A percentile compares a stretch with the other conserved stretches of the same genome.
These are phyloP conservation scores for Apantesis nais DNA, from an alignment of 2,888 invertebrate genomes.

Conservation along the genomic window DNA sequence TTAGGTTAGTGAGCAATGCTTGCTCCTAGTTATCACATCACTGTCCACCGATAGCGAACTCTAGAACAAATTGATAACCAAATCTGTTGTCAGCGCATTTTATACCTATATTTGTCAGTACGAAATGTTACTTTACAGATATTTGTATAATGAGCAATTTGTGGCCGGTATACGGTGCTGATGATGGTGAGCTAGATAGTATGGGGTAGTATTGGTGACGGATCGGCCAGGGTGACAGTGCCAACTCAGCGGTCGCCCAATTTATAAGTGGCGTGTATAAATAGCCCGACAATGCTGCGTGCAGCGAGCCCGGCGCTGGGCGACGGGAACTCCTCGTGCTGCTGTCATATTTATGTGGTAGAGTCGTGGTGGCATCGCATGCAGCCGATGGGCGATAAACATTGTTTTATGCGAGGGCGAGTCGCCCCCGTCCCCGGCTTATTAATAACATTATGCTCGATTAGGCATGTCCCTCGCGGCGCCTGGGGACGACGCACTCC, in stretches of 20 bases:
- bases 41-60: conserved; percentile 6
- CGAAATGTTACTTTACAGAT: background rate
- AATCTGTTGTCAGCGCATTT: background rate
- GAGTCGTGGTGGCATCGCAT: conserved; percentile 49
- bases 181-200: background rate
- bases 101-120: background rate
- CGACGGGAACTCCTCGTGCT: background rate
- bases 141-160: background rate
- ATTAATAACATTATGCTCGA: conserved; percentile 71
- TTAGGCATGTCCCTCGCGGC: conserved; percentile 63
- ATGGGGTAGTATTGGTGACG: background rate
- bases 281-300: conserved; percentile 55
- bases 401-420: conserved; percentile 61
- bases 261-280: conserved; percentile 48
- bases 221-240: conserved; percentile 14
- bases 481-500: conserved; percentile 61
- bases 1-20: background rate
- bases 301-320: conserved; percentile 23
- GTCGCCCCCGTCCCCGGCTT: conserved; percentile 64
- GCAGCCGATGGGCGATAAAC: conserved; percentile 62
- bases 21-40: background rate
- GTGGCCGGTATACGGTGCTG: background rate
- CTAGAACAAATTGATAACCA: conserved; percentile 4
- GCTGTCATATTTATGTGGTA: conserved; percentile 33
- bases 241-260: conserved; percentile 32